These are phyloP conservation scores for Ciona savignyi DNA, from an alignment of 23 tunicate species.

Conservation along the genomic window DNA sequence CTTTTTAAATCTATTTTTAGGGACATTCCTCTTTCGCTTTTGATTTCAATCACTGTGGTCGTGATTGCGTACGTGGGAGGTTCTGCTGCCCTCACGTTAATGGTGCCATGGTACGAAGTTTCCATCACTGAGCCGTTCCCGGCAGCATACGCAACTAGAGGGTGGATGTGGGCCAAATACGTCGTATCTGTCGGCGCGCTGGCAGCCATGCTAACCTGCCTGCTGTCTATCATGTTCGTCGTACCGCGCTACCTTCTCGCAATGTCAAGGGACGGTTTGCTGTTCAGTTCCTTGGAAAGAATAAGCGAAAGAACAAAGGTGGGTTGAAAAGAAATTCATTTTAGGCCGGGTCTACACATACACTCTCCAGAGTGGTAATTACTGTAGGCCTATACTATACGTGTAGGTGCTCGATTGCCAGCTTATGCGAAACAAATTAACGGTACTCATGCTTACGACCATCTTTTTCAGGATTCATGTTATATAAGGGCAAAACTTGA, in stretches of 20 bases:
- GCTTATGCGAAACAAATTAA: too few species aligned
- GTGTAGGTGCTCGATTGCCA: too few species aligned
- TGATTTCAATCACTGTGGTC: slow-evolving; percentile 43
- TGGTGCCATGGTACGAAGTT: slow-evolving; percentile 76
- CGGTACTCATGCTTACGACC: too few species aligned
- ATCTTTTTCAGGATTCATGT: too few species aligned
- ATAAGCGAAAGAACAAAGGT: slow-evolving; percentile 43
- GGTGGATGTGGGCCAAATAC: slow-evolving; percentile 81
- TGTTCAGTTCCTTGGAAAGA: slow-evolving; percentile 21
- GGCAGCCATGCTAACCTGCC: slow-evolving; percentile 71
- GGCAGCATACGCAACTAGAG: slow-evolving; percentile 44
- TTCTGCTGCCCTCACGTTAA: slow-evolving; percentile 65
- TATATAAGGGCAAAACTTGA: too few species aligned
- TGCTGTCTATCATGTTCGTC: slow-evolving; percentile 30
- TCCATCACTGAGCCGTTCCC: slow-evolving; percentile 63
- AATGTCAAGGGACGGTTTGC: slow-evolving; percentile 71
- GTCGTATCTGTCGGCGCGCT: slow-evolving; percentile 75
- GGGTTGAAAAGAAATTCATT: too few species aligned
- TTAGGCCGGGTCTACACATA: too few species aligned
- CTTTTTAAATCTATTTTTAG: too few species aligned
- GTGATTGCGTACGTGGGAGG: slow-evolving; percentile 75
- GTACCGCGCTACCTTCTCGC: slow-evolving; percentile 68
- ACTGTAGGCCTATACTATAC: too few species aligned
- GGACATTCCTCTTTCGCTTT: slow-evolving; percentile 69
- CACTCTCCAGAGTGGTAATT: too few species aligned